A percentile compares a stretch with the other conserved stretches of the same genome.
phyloP scores from a whole-genome alignment of 2,797 vertebrate species.

The Enteromius trimaculatus region DNA sequence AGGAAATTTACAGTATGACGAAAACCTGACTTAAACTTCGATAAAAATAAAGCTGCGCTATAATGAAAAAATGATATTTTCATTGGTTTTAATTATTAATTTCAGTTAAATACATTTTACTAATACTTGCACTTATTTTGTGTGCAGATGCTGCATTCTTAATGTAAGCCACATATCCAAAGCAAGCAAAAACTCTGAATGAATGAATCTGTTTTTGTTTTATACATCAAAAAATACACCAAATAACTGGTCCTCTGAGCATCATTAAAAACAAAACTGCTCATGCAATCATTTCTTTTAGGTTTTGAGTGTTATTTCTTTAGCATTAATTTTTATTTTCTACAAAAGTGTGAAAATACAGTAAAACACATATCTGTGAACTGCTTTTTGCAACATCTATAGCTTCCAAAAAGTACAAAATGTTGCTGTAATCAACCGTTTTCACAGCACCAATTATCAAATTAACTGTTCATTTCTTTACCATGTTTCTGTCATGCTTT shows the following conservation, averaged over 20 bases:
- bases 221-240: background rate
- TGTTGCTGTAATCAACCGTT: background rate
- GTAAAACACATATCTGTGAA: background rate
- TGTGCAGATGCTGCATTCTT: background rate
- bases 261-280: background rate
- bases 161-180: background rate
- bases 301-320: background rate
- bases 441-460: background rate
- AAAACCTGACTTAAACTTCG: background rate
- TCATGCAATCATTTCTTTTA: background rate
- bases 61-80: slow-evolving; percentile 6
- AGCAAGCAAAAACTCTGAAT: background rate
- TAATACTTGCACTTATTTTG: background rate
- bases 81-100: background rate
- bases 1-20: slow-evolving; percentile 21
- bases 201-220: background rate
- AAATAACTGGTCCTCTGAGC: background rate
- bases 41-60: background rate
- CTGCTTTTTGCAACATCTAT: background rate
- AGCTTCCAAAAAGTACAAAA: too few relatives aligned
- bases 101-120: background rate
- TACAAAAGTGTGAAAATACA: background rate
- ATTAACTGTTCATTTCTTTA: background rate
- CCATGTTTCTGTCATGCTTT: slow-evolving; percentile 1
- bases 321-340: background rate